These are phyloP conservation scores for Prosopocoilus inquinatus DNA, from an alignment of 2,888 invertebrate species.

Conservation along the genomic window DNA sequence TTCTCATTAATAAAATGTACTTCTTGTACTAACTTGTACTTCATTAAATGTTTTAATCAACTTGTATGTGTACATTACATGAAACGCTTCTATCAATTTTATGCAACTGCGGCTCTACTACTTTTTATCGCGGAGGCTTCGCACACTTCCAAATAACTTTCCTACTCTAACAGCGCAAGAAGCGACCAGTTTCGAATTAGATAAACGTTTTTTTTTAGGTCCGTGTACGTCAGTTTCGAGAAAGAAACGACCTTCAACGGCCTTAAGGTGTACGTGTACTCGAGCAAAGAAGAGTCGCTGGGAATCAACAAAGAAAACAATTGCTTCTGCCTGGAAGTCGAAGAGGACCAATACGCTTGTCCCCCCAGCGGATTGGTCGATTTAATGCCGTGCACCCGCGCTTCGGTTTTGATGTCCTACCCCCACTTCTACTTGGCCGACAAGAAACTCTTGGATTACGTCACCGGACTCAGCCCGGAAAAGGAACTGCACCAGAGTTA, in stretches of 20 bases:
- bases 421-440: conserved; percentile 66
- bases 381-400: conserved; percentile 56
- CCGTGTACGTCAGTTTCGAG: conserved; percentile 50
- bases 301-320: conserved; percentile 51
- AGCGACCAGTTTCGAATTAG: too few species aligned
- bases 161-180: too few species aligned
- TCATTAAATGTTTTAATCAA: too few species aligned
- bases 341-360: conserved; percentile 52
- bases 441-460: conserved; percentile 54
- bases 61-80: too few species aligned
- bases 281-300: conserved; percentile 50
- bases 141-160: too few species aligned
- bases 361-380: conserved; percentile 56
- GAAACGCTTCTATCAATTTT: too few species aligned
- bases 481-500: conserved; percentile 58
- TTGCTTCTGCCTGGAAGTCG: conserved; percentile 56
- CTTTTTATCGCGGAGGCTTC: too few species aligned
- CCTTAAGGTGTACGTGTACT: conserved; percentile 53
- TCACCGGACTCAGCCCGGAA: conserved; percentile 56
- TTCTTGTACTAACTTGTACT: too few species aligned
- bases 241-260: conserved; percentile 49
- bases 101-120: too few species aligned
- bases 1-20: too few species aligned
- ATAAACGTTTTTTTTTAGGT: conserved; percentile 44
- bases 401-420: conserved; percentile 61